Conservation (phyloP, 2,113 vertebrate genomes). For the Charadrius vociferus region DNA sequence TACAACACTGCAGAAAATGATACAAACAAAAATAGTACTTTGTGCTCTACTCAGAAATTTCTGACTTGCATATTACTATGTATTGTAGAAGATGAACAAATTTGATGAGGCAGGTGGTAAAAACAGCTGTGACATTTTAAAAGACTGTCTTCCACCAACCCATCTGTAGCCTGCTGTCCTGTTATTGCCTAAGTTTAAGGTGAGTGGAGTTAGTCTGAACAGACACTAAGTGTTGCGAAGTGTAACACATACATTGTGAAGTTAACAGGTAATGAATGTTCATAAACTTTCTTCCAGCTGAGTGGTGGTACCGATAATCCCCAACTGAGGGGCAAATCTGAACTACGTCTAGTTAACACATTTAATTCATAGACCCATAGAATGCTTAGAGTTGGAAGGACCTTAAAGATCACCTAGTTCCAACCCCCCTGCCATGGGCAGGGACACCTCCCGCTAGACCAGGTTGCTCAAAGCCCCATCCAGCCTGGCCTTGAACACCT, state of each 20-base stretch:
- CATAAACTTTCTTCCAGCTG: not conserved
- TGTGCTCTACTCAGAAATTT: not conserved
- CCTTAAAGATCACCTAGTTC: not conserved
- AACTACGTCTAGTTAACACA: not conserved
- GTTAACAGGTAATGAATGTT: not conserved
- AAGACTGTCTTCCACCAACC: not conserved
- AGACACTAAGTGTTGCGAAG: not conserved
- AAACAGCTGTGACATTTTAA: not conserved
- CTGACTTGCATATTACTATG: no score
- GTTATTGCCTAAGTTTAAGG: not conserved
- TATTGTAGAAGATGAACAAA: not conserved
- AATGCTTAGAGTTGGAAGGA: not conserved
- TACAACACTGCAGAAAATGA: not conserved
- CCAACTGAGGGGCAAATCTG: not conserved
- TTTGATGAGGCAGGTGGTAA: not conserved
- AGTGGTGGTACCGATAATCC: not conserved
- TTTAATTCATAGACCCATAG: not conserved
- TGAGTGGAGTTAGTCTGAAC: not conserved
- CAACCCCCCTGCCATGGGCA: not conserved
- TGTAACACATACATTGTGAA: no score
- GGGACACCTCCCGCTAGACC: no score
- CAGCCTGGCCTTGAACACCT: not conserved
- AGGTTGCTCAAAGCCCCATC: not conserved
- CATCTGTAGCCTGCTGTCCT: not conserved
- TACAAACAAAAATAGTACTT: not conserved